Evolutionary conservation across 2,888 invertebrate genomes (phyloP).

Genomic region (Laothoe populi): DNA sequence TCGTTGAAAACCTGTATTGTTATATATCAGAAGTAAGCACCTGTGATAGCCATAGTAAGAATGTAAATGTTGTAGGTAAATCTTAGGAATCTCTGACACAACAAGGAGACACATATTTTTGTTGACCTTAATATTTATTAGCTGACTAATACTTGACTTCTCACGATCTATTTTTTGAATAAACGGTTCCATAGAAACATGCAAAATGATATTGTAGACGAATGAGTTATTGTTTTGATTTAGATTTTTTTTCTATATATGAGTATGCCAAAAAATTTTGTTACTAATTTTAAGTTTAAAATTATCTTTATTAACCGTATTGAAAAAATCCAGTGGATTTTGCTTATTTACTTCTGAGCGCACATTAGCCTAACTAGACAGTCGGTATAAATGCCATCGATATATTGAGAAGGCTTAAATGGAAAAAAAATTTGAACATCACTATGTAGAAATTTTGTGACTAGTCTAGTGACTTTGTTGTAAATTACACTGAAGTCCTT

Average conservation of each 20-base stretch:
- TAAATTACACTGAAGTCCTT: conserved; percentile 15
- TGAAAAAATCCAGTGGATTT: background rate
- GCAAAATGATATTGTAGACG: background rate
- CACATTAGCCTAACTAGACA: background rate
- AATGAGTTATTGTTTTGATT: too few relatives aligned
- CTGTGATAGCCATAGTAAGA: background rate
- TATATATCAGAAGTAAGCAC: background rate
- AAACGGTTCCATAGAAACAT: background rate
- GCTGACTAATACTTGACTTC: conserved; percentile 9
- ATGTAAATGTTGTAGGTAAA: conserved; percentile 19
- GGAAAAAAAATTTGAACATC: too few relatives aligned
- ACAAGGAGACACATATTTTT: conserved; percentile 15
- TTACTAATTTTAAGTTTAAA: too few relatives aligned
- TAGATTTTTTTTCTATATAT: too few relatives aligned
- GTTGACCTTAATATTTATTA: conserved; percentile 20
- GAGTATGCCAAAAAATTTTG: too few relatives aligned
- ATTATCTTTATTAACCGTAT: background rate
- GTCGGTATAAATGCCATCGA: background rate
- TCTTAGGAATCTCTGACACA: background rate
- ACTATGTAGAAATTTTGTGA: too few relatives aligned
- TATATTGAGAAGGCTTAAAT: conserved; percentile 18
- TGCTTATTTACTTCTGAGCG: background rate
- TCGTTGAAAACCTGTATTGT: conserved; percentile 2
- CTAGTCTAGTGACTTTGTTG: conserved; percentile 1
- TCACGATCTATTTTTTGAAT: background rate